Base-by-base conservation (phyloP, 2,888 invertebrate genomes). In the Seira sanloemensis region DNA sequence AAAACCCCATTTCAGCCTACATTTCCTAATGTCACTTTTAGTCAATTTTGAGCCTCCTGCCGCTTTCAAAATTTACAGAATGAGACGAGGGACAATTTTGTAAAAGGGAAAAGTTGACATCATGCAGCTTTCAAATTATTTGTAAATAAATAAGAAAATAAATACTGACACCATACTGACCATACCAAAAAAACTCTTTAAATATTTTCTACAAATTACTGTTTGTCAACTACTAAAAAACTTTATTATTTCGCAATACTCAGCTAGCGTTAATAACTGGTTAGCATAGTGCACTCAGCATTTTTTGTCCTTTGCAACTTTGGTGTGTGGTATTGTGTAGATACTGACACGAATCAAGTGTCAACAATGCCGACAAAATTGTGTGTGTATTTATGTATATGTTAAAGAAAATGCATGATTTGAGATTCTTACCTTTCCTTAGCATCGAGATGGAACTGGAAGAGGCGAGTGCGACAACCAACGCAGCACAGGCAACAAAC, bases 391-490 rank as follows among this genome's bases (percentile, higher is more conserved):
- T 37, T 9, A 37, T 37, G 37, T 37, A n/a, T n/a, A n/a, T n/a
- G n/a, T n/a, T n/a, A n/a, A 37, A 37, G 37, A 37, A 37, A 37
- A 37, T 18, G 58, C n/a, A 2, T 58, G n/a, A 58, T 4, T 16
- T n/a, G 18, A 58, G n/a, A 58, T 58, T 58, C 83, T 83, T 77
- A 83, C 83, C 77, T 72, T 83, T 83, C 19, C 76, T 62, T 9
- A 76, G 37, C 19, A 85, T 68, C 0, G 84, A 74, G 24, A 71
- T 84, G 71, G 88, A 86, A 85, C 86, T 89, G 62, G 88, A 86
- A 88, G 93, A 93, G 85, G 93, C 93, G 85, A 94, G 92, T 19
- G 94, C 94, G 88, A 94, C 92, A 80, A 94, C 93, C 87, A 95
- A 91, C 58, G 94, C 93, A 76, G 94, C 91, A 84, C 94, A 94